A percentile compares a stretch with the other conserved stretches of the same genome.
These are phyloP conservation scores for Celastrina argiolus DNA, from an alignment of 2,888 invertebrate genomes.

Conservation along the genomic window DNA sequence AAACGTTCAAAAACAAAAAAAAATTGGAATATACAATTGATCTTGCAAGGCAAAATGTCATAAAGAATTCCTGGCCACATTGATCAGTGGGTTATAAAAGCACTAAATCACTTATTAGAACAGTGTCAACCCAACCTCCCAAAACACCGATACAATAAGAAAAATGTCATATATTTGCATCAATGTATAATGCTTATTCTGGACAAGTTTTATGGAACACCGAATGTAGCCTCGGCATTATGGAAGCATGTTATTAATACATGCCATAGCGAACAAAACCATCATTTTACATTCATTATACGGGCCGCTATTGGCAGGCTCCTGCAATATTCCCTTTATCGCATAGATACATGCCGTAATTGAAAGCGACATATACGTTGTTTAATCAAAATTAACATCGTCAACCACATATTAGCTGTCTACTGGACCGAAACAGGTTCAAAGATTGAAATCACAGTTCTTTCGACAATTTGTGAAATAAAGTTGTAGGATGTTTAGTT, in stretches of 20 bases:
- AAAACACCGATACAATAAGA: too few relatives aligned
- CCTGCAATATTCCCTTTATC: slow-evolving; percentile 13
- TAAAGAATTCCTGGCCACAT: too few relatives aligned
- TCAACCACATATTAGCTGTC: not conserved
- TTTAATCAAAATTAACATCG: slow-evolving; percentile 5
- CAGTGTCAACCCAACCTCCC: too few relatives aligned
- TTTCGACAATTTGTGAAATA: too few relatives aligned
- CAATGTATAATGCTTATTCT: too few relatives aligned
- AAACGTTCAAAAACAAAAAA: too few relatives aligned
- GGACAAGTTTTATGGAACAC: not conserved
- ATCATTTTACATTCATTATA: slow-evolving; percentile 5
- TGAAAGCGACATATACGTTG: not conserved
- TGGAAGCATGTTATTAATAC: slow-evolving; percentile 3
- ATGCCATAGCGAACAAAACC: slow-evolving; percentile 15
- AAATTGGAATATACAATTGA: too few relatives aligned
- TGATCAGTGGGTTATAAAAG: too few relatives aligned
- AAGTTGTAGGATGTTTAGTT: too few relatives aligned
- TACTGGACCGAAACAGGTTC: not conserved
- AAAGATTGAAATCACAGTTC: not conserved
- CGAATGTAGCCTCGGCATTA: not conserved
- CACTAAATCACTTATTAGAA: too few relatives aligned
- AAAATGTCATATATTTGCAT: too few relatives aligned
- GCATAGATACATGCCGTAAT: not conserved
- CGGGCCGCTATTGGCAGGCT: not conserved
- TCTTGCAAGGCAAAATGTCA: too few relatives aligned